phyloP scores from a whole-genome alignment of 2,113 vertebrate species.

The Asarcornis scutulata region DNA sequence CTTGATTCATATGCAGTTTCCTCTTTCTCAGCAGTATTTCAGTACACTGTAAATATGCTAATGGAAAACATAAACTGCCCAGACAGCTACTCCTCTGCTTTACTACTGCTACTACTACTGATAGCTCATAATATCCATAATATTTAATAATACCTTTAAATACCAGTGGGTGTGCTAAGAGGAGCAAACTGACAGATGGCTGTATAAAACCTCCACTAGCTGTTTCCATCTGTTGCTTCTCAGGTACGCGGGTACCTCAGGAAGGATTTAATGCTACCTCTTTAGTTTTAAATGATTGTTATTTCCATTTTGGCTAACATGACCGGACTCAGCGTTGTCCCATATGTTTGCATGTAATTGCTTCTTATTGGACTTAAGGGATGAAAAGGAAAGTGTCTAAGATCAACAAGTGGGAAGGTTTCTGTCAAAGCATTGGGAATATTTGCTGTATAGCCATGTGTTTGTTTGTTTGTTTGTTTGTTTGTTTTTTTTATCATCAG shows the following conservation, averaged over 20 bases:
- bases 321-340: neutral
- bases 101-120: too few relatives aligned
- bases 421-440: neutral
- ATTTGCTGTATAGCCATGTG: neutral
- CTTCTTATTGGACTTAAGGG: neutral
- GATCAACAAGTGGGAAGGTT: neutral
- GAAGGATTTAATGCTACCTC: neutral
- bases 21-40: neutral
- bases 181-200: neutral
- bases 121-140: too few relatives aligned
- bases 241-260: neutral
- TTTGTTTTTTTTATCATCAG: neutral
- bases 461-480: too few relatives aligned
- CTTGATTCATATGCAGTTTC: neutral
- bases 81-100: neutral
- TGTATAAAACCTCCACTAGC: neutral
- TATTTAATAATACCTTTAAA: neutral
- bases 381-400: neutral
- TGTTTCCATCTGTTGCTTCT: neutral
- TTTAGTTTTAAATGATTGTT: neutral
- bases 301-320: neutral
- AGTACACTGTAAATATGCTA: neutral
- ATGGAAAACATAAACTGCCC: neutral
- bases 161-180: neutral
- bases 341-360: neutral